Percentiles rank a stretch among this genome's conserved stretches.
Evolutionary conservation across 2,113 vertebrate species (phyloP).

Genomic region (Otocyon megalotis): DNA sequence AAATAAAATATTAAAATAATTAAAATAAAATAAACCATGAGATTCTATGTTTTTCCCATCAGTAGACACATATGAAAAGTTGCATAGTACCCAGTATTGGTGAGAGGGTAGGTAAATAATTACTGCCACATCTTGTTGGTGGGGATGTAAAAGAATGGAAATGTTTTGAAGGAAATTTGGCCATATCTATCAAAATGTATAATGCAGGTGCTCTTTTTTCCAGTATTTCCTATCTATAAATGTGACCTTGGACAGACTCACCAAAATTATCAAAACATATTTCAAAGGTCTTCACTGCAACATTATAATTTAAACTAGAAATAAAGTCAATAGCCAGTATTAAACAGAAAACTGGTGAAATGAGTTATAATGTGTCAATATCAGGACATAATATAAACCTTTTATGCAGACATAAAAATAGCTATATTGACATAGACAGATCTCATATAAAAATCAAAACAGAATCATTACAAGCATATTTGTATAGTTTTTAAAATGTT

Average conservation of each 20-base stretch:
- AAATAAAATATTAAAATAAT: too few species aligned
- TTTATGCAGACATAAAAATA: not conserved
- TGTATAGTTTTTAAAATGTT: not conserved
- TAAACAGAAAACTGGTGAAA: not conserved
- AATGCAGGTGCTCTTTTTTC: not conserved
- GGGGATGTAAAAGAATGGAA: not conserved
- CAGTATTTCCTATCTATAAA: not conserved
- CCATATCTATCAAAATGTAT: not conserved
- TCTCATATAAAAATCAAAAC: not conserved
- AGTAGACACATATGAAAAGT: not conserved
- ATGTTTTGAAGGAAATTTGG: not conserved
- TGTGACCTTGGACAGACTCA: not conserved
- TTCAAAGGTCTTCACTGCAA: not conserved
- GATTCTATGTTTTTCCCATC: not conserved
- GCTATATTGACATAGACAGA: not conserved
- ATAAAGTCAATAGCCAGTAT: not conserved
- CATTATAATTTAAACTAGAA: not conserved
- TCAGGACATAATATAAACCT: not conserved
- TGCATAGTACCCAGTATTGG: not conserved
- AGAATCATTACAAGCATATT: not conserved
- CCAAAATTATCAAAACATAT: not conserved
- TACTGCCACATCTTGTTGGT: not conserved
- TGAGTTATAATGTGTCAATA: not conserved
- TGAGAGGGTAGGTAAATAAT: not conserved
- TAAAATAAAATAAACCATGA: conserved; percentile 44